Percentiles rank a stretch among this genome's conserved stretches.
phyloP scores from a whole-genome alignment of 2,113 vertebrate species.

The Empidonax traillii region DNA sequence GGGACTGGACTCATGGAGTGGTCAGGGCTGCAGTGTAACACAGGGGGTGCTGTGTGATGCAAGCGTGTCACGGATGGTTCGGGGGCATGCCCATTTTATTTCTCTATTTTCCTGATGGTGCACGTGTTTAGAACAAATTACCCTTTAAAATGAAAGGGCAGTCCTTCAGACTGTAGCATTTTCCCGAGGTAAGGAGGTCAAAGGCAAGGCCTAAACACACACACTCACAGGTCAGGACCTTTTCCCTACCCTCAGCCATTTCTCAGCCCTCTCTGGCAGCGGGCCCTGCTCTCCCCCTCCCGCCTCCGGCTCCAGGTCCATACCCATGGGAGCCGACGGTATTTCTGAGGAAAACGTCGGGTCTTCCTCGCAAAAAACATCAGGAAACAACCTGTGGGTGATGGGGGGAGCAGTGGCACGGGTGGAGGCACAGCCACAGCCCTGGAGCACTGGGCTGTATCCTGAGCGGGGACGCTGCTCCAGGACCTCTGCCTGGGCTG shows the following conservation, averaged over 20 bases:
- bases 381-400: fast-evolving
- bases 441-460: neutral
- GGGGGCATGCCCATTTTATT: fast-evolving
- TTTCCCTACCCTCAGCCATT: neutral
- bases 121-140: neutral
- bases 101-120: neutral
- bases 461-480: fast-evolving
- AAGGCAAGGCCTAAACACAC: neutral
- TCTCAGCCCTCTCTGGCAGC: neutral
- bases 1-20: neutral
- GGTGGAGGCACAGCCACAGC: neutral
- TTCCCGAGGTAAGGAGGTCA: neutral
- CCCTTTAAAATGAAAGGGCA: neutral
- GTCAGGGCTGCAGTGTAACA: neutral
- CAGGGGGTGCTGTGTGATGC: fast-evolving
- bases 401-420: fast-evolving
- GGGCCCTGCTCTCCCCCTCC: fast-evolving
- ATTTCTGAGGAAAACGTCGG: neutral
- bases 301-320: fast-evolving
- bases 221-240: neutral
- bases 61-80: fast-evolving
- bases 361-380: neutral
- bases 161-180: neutral
- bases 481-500: fast-evolving
- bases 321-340: fast-evolving